Percentiles rank a stretch among this genome's conserved stretches.
Evolutionary conservation across 2,797 vertebrate species (phyloP).

Genomic region (Scleropages formosus): DNA sequence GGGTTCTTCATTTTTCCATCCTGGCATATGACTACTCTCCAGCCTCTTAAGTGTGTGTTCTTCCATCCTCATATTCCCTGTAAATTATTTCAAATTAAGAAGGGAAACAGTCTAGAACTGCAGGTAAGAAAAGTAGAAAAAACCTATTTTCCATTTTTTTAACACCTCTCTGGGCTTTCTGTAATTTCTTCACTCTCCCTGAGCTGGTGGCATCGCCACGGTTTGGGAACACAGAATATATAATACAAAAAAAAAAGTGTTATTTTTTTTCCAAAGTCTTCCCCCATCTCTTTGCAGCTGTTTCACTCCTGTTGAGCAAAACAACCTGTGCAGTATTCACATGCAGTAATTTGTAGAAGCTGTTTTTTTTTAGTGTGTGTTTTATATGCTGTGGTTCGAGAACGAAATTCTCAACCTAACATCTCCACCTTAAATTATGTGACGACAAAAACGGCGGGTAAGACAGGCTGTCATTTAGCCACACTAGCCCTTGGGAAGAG

Average conservation of each 20-base stretch:
- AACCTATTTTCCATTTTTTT: neutral
- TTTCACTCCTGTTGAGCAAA: constrained; percentile 27
- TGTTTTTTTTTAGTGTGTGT: constrained; percentile 47
- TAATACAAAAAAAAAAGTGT: constrained; percentile 1
- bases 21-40: too few relatives aligned
- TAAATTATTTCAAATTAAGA: neutral
- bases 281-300: constrained; percentile 47
- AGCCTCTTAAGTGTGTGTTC: too few relatives aligned
- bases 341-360: constrained; percentile 59
- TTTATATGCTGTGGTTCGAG: constrained; percentile 35
- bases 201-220: too few relatives aligned
- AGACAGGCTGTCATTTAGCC: constrained; percentile 90
- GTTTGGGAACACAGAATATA: constrained; percentile 13
- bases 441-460: constrained; percentile 84
- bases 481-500: constrained; percentile 86
- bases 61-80: too few relatives aligned
- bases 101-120: neutral
- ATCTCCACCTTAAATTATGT: constrained; percentile 59
- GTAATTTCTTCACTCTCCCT: neutral
- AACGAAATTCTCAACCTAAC: constrained; percentile 35
- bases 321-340: constrained; percentile 14
- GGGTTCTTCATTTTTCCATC: too few relatives aligned
- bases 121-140: neutral
- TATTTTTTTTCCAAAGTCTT: constrained; percentile 27
- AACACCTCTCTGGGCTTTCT: neutral